Evolutionary conservation across 1,140 invertebrate species (phyloP).

Genomic region (Camponotus floridanus): DNA sequence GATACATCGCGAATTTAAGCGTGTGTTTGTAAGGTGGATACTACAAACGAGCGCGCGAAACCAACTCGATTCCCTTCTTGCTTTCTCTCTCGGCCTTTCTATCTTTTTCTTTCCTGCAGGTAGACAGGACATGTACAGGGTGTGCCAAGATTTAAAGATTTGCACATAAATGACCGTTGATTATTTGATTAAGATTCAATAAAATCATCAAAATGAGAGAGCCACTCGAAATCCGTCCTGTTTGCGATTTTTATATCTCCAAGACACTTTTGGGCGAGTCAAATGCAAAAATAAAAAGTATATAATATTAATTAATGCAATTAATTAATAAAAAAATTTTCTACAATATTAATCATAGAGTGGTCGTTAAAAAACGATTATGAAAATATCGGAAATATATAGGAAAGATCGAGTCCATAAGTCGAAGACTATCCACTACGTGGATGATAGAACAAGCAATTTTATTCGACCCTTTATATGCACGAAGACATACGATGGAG

Average conservation of each 20-base stretch:
- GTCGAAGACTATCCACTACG: neutral
- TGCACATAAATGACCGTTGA: neutral
- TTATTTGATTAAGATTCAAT: neutral
- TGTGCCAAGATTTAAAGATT: slow-evolving; percentile 17
- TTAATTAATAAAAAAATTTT: neutral
- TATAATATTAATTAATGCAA: neutral
- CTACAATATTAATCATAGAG: neutral
- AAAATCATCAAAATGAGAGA: neutral
- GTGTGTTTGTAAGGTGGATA: slow-evolving; percentile 46
- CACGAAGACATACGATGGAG: neutral
- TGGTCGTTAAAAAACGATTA: neutral
- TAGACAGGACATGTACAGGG: slow-evolving; percentile 33
- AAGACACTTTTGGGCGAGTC: neutral
- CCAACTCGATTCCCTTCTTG: slow-evolving; percentile 55
- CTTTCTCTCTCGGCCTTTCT: slow-evolving; percentile 56
- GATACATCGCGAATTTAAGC: slow-evolving; percentile 37
- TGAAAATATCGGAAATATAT: slow-evolving; percentile 1
- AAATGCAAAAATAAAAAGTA: neutral
- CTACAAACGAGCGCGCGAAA: slow-evolving; percentile 37
- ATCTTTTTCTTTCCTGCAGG: slow-evolving; percentile 46
- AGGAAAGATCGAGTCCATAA: neutral
- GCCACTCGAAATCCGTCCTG: neutral
- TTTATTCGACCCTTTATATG: slow-evolving; percentile 23
- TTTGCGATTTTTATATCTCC: neutral
- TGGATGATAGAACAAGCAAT: neutral